These are phyloP conservation scores for Phrynocephalus guinanensis DNA, from an alignment of 2,797 vertebrate species.

Conservation along the genomic window DNA sequence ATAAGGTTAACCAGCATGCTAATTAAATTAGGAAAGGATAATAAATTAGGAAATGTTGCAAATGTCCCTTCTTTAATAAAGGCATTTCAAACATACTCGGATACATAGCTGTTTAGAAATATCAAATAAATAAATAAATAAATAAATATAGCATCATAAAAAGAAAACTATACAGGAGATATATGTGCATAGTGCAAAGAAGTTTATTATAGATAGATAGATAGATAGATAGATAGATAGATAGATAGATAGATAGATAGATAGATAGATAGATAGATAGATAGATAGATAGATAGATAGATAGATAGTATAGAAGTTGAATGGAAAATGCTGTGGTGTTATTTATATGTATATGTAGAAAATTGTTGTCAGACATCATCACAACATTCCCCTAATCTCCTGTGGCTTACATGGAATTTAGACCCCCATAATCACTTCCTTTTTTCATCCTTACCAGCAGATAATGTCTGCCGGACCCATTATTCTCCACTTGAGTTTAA, in stretches of 20 bases:
- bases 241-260: too few relatives aligned
- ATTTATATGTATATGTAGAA: background rate
- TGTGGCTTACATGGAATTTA: too few relatives aligned
- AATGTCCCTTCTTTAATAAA: conserved; percentile 48
- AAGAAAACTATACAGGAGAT: conserved; percentile 1
- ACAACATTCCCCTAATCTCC: background rate
- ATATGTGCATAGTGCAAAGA: background rate
- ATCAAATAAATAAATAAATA: background rate
- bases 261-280: background rate
- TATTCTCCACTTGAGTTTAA: too few relatives aligned
- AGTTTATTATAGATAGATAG: background rate
- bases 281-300: too few relatives aligned
- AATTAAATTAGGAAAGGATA: conserved; percentile 65
- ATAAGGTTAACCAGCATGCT: conserved; percentile 53
- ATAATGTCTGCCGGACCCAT: too few relatives aligned
- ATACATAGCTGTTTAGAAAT: conserved; percentile 26
- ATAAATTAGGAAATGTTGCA: conserved; percentile 53
- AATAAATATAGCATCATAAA: too few relatives aligned
- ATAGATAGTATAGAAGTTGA: background rate
- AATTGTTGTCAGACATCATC: background rate
- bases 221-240: too few relatives aligned
- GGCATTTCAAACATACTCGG: conserved; percentile 6
- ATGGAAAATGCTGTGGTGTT: background rate
- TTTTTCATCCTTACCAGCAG: too few relatives aligned
- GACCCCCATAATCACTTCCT: too few relatives aligned